Conservation (phyloP, 2,797 vertebrate species). For the Trichosurus vulpecula region DNA sequence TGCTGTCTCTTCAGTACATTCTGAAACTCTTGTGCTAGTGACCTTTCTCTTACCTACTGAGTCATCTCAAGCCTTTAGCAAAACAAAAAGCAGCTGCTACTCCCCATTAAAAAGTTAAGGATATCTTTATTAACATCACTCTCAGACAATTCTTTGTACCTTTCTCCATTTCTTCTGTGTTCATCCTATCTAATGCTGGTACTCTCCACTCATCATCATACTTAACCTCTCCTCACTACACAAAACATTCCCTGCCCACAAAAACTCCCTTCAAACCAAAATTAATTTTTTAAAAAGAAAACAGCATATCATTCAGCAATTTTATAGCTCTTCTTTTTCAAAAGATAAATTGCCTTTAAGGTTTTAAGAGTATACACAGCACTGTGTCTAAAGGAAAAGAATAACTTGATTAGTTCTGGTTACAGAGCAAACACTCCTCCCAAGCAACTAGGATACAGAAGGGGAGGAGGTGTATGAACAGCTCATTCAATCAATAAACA, state of each 20-base stretch:
- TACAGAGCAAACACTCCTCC: too few relatives aligned
- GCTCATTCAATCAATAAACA: background rate
- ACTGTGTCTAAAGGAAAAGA: too few relatives aligned
- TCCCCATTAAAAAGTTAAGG: background rate
- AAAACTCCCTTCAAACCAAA: background rate
- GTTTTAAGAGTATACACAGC: too few relatives aligned
- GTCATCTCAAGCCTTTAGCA: background rate
- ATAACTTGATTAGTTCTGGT: too few relatives aligned
- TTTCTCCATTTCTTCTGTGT: background rate
- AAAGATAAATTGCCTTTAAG: too few relatives aligned
- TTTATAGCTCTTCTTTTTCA: background rate
- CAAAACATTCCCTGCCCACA: background rate
- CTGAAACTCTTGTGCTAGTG: background rate
- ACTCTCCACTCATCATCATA: background rate
- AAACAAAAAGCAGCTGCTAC: background rate
- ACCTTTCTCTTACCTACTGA: background rate
- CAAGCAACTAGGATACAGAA: too few relatives aligned
- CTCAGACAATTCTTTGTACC: background rate
- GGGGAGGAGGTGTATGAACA: too few relatives aligned
- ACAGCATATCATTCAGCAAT: background rate
- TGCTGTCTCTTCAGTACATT: background rate
- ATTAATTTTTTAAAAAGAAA: background rate
- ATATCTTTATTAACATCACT: background rate
- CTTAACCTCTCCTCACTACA: background rate
- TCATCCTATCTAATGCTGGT: background rate